Evolutionary conservation across 1,140 invertebrate genomes (phyloP), one percentile per base, ranked within the genome.

Genomic region (Calephelis virginiensis): DNA sequence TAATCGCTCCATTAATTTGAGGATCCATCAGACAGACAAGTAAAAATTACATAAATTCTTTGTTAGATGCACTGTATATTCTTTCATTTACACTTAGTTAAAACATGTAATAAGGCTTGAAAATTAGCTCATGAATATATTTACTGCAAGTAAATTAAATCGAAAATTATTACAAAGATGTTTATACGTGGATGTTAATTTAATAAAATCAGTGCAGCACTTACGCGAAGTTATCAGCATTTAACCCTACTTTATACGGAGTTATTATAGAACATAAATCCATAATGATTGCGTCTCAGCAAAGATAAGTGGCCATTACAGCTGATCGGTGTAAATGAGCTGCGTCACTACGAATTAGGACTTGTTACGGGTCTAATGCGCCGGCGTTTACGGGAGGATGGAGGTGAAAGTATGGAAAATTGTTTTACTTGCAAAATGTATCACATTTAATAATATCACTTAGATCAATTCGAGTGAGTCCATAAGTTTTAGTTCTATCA

Each of bases 241-340:
- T 59, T 59, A 59, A 59, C 53, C 53, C 53, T 59, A 28, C 53
- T 47, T 47, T 63, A 47, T 56, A 70, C 50, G 17, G 28, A 73
- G 69, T 73, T 71, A 76, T 76, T 76, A 76, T 68, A 63, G 66
- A 47, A 70, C 72, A 76, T 76, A 76, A 76, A 76, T 76, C 69
- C 69, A 72, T 71, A 71, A 68, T 74, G 72, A 76, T 76, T 72
- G 72, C 67, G 72, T 66, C 69, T 66, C 67, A 50, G 28, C 38
- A 38, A 47, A 43, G 71, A 73, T 73, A 75, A 75, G 69, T 67
- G 64, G 67, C 63, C 45, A 73, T 76, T 76, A 76, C 63, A 49
- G 40, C 12, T 60, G 71, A 71, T 70, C 50, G 69, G 63, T 66
- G 71, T 68, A 68, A 75, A 73, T 70, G 71, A 75, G 66, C 66